These are phyloP conservation scores for Cyprinodon variegatus DNA, from an alignment of 2,113 vertebrate species.

Conservation along the genomic window DNA sequence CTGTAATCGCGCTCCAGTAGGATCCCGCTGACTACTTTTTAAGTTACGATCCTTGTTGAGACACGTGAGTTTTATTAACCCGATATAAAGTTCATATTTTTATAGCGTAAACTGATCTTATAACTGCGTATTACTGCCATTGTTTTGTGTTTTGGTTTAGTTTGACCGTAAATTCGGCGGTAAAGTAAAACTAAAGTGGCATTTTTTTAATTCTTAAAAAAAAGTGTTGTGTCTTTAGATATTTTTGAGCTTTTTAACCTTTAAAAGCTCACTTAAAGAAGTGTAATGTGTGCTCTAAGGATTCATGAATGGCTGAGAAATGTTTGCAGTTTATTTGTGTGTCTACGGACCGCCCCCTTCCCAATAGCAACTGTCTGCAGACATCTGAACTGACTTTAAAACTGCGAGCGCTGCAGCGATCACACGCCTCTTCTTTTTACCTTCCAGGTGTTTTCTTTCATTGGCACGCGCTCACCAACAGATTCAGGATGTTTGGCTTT, in stretches of 20 bases:
- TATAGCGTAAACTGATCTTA: background rate
- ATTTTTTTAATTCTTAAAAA: background rate
- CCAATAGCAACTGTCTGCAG: slow-evolving; percentile 36
- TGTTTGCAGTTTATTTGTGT: background rate
- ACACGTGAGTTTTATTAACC: background rate
- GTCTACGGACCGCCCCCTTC: slow-evolving; percentile 71
- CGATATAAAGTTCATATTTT: background rate
- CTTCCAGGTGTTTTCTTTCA: slow-evolving; percentile 39
- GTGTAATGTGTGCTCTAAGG: background rate
- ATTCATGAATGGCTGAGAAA: background rate
- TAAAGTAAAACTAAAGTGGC: background rate
- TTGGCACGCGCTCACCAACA: slow-evolving; percentile 7
- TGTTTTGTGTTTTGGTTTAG: background rate
- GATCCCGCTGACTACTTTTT: background rate
- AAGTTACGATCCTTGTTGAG: background rate
- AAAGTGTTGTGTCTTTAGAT: background rate
- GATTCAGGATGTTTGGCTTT: slow-evolving; percentile 82
- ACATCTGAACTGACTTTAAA: slow-evolving; percentile 2
- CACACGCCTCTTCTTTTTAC: background rate
- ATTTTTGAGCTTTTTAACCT: no score
- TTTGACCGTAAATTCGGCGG: slow-evolving; percentile 16
- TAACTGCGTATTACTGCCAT: background rate
- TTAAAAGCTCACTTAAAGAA: accelerated
- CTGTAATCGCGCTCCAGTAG: no score
- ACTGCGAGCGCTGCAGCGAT: background rate